A percentile compares a stretch with the other conserved stretches of the same genome.
Evolutionary conservation across 2,797 vertebrate species (phyloP).

Genomic region (Onychomys torridus): DNA sequence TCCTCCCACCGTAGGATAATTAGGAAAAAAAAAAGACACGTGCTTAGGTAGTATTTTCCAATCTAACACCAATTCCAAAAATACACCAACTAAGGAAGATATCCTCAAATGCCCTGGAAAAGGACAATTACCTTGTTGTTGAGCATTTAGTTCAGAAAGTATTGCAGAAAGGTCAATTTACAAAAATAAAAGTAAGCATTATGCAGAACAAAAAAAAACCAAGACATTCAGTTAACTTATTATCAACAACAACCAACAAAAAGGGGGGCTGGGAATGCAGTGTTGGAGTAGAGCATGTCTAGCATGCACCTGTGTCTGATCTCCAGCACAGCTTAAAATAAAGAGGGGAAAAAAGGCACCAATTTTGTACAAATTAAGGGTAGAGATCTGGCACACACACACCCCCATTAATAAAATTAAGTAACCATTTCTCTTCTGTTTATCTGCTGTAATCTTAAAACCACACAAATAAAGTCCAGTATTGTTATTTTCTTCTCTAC

Average conservation of each 20-base stretch:
- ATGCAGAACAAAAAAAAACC: background rate
- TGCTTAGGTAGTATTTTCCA: constrained; percentile 1
- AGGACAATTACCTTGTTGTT: background rate
- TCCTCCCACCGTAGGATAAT: background rate
- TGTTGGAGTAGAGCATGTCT: background rate
- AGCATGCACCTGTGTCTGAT: background rate
- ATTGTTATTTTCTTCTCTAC: background rate
- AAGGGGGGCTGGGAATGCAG: no score
- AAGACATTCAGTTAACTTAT: background rate
- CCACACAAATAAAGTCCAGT: background rate
- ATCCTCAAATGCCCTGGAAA: constrained; percentile 1
- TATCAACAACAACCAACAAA: background rate
- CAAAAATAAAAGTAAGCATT: background rate
- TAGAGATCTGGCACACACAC: background rate
- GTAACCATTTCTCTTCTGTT: background rate
- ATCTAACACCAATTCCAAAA: background rate
- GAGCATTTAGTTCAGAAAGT: background rate
- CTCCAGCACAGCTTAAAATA: background rate
- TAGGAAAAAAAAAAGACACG: background rate
- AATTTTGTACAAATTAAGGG: background rate
- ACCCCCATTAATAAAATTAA: background rate
- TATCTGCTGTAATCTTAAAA: background rate
- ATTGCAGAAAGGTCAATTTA: background rate
- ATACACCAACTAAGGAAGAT: background rate
- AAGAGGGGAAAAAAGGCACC: background rate